Conservation (phyloP, 2,888 invertebrate genomes). For the Synergus laeviventris region DNA sequence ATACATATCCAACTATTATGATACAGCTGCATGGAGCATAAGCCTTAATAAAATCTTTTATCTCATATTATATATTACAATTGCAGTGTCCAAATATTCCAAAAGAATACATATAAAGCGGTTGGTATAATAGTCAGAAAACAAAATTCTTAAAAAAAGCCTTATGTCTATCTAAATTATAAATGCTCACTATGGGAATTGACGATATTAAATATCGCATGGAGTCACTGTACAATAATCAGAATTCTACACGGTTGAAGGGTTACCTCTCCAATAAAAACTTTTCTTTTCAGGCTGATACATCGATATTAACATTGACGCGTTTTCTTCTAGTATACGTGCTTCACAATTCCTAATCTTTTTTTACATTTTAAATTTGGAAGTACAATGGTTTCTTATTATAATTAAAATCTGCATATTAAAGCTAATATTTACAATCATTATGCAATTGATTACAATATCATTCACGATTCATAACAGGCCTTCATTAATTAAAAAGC, state of each 20-base stretch:
- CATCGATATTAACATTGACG: slow-evolving; percentile 17
- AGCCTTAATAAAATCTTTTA: slow-evolving; percentile 18
- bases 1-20: slow-evolving; percentile 43
- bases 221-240: not conserved
- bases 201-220: not conserved
- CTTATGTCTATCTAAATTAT: not conserved
- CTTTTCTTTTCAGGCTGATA: slow-evolving; percentile 14
- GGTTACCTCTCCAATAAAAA: not conserved
- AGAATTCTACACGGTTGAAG: not conserved
- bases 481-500: slow-evolving; percentile 1
- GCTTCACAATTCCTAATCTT: slow-evolving; percentile 24
- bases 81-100: not conserved
- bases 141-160: not conserved
- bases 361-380: slow-evolving; percentile 10
- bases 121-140: not conserved
- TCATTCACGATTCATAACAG: slow-evolving; percentile 8
- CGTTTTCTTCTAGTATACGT: slow-evolving; percentile 18
- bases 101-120: slow-evolving; percentile 4
- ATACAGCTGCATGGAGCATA: slow-evolving; percentile 17
- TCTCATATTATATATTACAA: slow-evolving; percentile 22
- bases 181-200: not conserved
- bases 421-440: slow-evolving; percentile 35
- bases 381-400: slow-evolving; percentile 15
- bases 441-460: slow-evolving; percentile 14
- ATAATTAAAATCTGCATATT: slow-evolving; percentile 18